Base-by-base conservation (phyloP, 2,888 invertebrate species). In the Nudaria mundana region DNA sequence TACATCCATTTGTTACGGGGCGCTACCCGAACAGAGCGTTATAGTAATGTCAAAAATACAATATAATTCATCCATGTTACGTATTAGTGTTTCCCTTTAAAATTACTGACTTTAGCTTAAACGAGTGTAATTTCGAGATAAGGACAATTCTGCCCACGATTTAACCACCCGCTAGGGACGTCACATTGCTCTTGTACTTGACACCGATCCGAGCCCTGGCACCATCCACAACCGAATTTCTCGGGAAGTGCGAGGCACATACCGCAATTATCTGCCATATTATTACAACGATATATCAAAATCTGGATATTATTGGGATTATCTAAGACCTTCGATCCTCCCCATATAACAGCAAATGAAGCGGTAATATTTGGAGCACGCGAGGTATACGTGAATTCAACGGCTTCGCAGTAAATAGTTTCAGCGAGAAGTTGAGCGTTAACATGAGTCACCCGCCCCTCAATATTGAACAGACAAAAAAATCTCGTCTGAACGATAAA, bases 191-290 rank as follows among this genome's bases (percentile, higher is more conserved):
- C 95, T 72, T 94, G 94, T 15, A 97, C 97, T 85, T 97, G 96
- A 76, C 98, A 98, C 38, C 95, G 92, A 72, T 96, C 95, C 0
- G 96, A 95, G 41, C 95, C 95, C 73, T 96, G 96, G 76, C 98
- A 98, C 98, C 98, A 98, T 33, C 98, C 98, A 81, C 98, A 98
- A 40, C 94, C 94, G 77, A 96, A 98, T 75, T 97, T 97, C 66
- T 95, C 94, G 3, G 95, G 93, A 45, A 97, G 90, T 15, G 97
- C 97, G 65, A 99, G 88, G 78, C 99, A 99, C 91, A 96, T 95
- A 3, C 99, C 99, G 83, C 99, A 99, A 79, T 98, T 98, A 76
- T 96, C 95, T 3, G 98, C 98, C 97, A 99, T 97, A 76, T 96
- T 96, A 44, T 96, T 94, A 84, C 99, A 99, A 42, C 96, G 93